These are phyloP conservation scores for Drosophila stalkeri DNA, from an alignment of 2,888 invertebrate species.

Conservation along the genomic window DNA sequence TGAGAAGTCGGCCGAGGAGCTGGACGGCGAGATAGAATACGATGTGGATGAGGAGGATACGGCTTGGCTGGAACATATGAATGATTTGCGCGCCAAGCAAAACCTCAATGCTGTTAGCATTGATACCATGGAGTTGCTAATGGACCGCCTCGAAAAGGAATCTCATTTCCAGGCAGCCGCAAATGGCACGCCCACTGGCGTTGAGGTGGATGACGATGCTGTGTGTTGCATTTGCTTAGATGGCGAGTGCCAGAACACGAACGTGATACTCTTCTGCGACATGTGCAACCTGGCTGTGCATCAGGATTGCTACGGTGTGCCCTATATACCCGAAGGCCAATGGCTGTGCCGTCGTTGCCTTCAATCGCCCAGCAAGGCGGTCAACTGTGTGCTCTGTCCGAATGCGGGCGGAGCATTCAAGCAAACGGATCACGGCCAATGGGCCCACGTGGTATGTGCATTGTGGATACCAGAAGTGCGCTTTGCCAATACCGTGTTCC, in stretches of 20 bases:
- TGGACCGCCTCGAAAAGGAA: slow-evolving; percentile 99
- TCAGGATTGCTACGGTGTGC: slow-evolving; percentile 98
- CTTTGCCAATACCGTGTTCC: slow-evolving; percentile 98
- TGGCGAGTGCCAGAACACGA: slow-evolving; percentile 99
- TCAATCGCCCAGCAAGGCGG: slow-evolving; percentile 97
- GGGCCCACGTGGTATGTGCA: slow-evolving; percentile 99
- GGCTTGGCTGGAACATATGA: slow-evolving; percentile 96
- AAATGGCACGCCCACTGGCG: slow-evolving; percentile 89
- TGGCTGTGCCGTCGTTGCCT: slow-evolving; percentile 98
- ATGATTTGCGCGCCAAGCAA: slow-evolving; percentile 91
- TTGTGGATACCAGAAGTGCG: slow-evolving; percentile 99
- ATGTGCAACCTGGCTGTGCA: slow-evolving; percentile 99
- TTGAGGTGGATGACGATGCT: slow-evolving; percentile 97
- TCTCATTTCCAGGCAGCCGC: slow-evolving; percentile 95
- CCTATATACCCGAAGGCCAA: slow-evolving; percentile 98
- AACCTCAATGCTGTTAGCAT: slow-evolving; percentile 92
- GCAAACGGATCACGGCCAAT: slow-evolving; percentile 96
- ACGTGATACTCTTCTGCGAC: slow-evolving; percentile 99
- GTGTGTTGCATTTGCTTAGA: slow-evolving; percentile 99
- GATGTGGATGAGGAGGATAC: slow-evolving; percentile 99
- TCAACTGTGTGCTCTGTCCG: slow-evolving; percentile 99
- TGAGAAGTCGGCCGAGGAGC: slow-evolving; percentile 96
- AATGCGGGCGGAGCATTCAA: slow-evolving; percentile 99
- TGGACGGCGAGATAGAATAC: slow-evolving; percentile 97
- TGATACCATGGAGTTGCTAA: slow-evolving; percentile 96